Conservation (phyloP, 2,888 invertebrate genomes). For the Agonopterix subpropinquella region DNA sequence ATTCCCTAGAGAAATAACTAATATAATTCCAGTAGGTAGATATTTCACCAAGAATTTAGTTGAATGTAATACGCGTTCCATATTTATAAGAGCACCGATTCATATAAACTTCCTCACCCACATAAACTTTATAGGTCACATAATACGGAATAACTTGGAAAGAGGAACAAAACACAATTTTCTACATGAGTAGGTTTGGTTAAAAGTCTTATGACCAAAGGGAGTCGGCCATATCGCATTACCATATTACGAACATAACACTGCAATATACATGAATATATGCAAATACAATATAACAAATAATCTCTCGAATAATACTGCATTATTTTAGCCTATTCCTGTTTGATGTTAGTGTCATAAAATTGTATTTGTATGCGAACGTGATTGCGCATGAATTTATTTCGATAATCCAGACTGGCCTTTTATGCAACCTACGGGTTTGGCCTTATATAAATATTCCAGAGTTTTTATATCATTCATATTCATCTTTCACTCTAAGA, state of each 20-base stretch:
- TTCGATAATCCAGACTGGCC: conserved; percentile 14
- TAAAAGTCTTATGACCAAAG: conserved; percentile 26
- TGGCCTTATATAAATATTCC: conserved; percentile 14
- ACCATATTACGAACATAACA: conserved; percentile 18
- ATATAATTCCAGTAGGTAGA: not conserved
- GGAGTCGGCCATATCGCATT: conserved; percentile 29
- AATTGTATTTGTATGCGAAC: conserved; percentile 15
- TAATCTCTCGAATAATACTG: not conserved
- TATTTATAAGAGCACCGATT: not conserved
- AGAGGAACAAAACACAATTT: conserved; percentile 26
- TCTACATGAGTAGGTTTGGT: conserved; percentile 24
- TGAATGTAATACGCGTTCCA: not conserved
- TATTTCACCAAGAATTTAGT: not conserved
- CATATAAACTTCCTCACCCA: not conserved
- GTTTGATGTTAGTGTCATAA: conserved; percentile 6
- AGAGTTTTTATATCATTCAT: conserved; percentile 11
- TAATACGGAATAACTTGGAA: conserved; percentile 2
- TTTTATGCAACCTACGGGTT: conserved; percentile 4
- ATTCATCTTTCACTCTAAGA: conserved; percentile 12
- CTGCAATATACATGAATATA: conserved; percentile 7
- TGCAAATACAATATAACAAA: conserved; percentile 11
- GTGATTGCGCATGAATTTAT: conserved; percentile 28
- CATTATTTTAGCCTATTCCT: conserved; percentile 7
- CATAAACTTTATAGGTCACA: conserved; percentile 6
- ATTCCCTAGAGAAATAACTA: too few relatives aligned